Evolutionary conservation across 2,888 invertebrate species (phyloP), one percentile per base, ranked within the genome.

Genomic region (Limenitis camilla): DNA sequence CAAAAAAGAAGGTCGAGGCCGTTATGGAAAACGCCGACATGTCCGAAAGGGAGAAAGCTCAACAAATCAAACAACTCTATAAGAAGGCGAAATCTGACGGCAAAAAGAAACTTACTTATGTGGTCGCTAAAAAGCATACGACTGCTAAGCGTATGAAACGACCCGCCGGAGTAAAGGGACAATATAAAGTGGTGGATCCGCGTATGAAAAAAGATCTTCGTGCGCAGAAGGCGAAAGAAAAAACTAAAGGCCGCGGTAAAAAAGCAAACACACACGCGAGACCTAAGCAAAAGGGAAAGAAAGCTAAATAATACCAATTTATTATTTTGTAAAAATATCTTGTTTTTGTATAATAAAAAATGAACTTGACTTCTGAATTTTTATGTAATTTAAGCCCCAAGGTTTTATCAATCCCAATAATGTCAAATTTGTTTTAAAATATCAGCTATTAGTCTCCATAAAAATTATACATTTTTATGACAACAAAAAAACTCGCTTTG

Each of bases 1-100:
- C 97, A 0, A 95, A 97, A 86, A 99, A 99, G 88, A 96, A 96
- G 82, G 95, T 97, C 0, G 98, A 99, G 75, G 91, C 92, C n/a
- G 90, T 99, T 29, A 92, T 97, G 88, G 98, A 98, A 50, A 95
- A 93, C 72, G 89, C 90, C 0, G 98, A 98, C 66, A 92, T 98
- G 67, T 92, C 93, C n/a, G 95, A 97, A 53, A 90, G 92, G 60
- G 99, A 99, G 78, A 99, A 99, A 76, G 92, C 94, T 31, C 93
- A 93, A 68, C 96, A 97, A 86, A 91, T 98, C n/a, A 94, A 93
- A 85, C 91, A 94, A 60, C 87, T 99, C 53, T 99, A 99, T 81
- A 97, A 94, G 76, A 97, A 96, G 74, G 96, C 97, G 0, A 91
- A 91, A 54, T 89, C 92, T 43, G 92, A 92, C 43, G 95, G 95